Evolutionary conservation across 2,888 invertebrate genomes (phyloP), one percentile per base, ranked within the genome.

Genomic region (Noctua janthe): DNA sequence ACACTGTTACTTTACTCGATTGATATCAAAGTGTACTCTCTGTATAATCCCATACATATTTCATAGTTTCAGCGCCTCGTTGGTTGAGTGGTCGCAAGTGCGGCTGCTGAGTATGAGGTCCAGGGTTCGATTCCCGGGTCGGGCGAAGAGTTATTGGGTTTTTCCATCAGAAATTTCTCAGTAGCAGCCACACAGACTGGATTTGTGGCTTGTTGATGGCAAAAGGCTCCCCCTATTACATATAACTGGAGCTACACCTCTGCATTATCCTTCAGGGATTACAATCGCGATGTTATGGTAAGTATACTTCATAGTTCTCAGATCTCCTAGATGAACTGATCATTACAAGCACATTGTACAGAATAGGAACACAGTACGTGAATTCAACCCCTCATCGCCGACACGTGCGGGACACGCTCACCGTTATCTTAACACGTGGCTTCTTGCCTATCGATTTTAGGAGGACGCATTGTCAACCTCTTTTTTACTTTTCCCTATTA

Each of bases 331-430:
- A 66, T 69, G 64, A 51, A 67, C 64, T 56, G 76, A 87, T 74
- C 84, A 74, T 87, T 84, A 85, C 74, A 49, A 69, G 76, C 64
- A 59, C 35, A 72, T 74, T 86, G 85, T 86, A 35, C 56, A 73
- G 74, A 70, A 64, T 73, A 73, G n/a, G 51, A 74, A 77, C 64
- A 29, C 39, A 43, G 71, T 62, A 76, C 67, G 73, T 73, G 29
- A 71, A 80, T 74, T 39, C 72, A 56, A 76, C 86, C 89, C 88
- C 84, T 89, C 84, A 23, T 23, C 29, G 6, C 39, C 39, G 92
- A 59, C 93, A 91, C 93, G 93, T 92, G 93, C 87, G 73, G 51
- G 80, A 86, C 83, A 91, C 90, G 91, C 90, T 90, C 90, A 85
- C 84, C 78, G 87, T 87, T 92, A 92, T 91, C 91, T 87, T 76